Base-by-base conservation (phyloP, 2,888 invertebrate species). In the Chymomyza procnemis region DNA sequence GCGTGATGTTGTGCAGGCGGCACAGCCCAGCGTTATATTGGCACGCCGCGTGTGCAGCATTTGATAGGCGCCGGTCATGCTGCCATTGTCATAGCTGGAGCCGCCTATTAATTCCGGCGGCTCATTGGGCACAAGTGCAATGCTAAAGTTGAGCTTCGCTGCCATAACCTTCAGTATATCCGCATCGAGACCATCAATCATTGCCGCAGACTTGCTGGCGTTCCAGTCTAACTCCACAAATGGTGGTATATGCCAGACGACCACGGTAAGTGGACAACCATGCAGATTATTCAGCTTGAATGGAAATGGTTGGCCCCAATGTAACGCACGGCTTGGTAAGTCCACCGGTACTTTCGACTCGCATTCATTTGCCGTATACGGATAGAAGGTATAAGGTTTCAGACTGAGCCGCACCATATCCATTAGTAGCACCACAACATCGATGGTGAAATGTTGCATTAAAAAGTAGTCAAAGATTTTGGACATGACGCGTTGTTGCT, bases 191-290 rank as follows among this genome's bases (percentile, higher is more conserved):
- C 85, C 83, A 0, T 50, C 34, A 3, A 78, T 21, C 4, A 16
- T 65, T 0, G 60, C 21, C 1, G n/a, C 19, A 4, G 14, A 9
- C 2, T 4, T 16, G 0, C 2, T 21, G 0, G 41, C 12, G 5
- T 47, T 4, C 46, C 66, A 58, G 5, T 60, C 52, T 0, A 85
- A 9, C 8, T 50, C 18, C 57, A 86, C 59, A 4, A 72, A 87
- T 0, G 86, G 87, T 12, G 70, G 66, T 6, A 80, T 64, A 0
- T 74, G n/a, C 80, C 78, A 87, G 0, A 81, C 62, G 0, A 83
- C 66, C 2, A 74, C 80, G 5, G 71, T 57, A 16, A 89, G 9
- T 0, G 88, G 79, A 47, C 89, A 89, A 0, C 88, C 87, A 9
- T 88, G 61, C 1, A 89, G 60, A 58, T 89, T 78, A 2, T 1